These are phyloP conservation scores for Sinocyclocheilus rhinocerous DNA, from an alignment of 2,113 vertebrate genomes.

Conservation along the genomic window DNA sequence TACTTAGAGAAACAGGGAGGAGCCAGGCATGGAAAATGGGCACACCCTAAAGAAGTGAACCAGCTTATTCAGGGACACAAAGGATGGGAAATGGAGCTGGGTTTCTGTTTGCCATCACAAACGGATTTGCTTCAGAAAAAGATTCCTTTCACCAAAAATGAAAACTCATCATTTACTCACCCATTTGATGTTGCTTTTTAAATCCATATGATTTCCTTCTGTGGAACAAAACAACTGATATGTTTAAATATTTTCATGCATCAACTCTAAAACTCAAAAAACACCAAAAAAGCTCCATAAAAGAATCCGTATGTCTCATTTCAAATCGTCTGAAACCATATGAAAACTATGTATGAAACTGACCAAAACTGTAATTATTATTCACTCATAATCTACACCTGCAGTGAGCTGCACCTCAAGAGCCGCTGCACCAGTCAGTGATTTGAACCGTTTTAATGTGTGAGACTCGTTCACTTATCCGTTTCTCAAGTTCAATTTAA, in stretches of 20 bases:
- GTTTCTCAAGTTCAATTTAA: neutral
- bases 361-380: neutral
- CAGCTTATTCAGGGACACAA: conserved; percentile 35
- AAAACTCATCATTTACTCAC: neutral
- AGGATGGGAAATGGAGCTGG: neutral
- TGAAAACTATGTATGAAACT: neutral
- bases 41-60: conserved; percentile 37
- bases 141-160: neutral
- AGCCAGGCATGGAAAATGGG: conserved; percentile 38
- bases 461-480: neutral
- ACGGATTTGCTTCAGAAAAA: neutral
- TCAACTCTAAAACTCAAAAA: neutral
- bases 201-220: neutral
- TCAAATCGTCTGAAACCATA: neutral
- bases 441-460: neutral
- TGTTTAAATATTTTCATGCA: neutral
- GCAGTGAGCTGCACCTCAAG: neutral
- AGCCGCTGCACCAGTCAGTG: neutral
- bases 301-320: neutral
- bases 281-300: neutral
- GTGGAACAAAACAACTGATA: neutral
- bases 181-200: neutral
- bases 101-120: neutral
- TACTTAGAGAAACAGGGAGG: conserved; percentile 35
- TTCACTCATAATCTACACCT: neutral